Percentiles rank a stretch among this genome's conserved stretches.
Conservation (phyloP, 2,797 vertebrate genomes). For the Graptemys geographica region DNA sequence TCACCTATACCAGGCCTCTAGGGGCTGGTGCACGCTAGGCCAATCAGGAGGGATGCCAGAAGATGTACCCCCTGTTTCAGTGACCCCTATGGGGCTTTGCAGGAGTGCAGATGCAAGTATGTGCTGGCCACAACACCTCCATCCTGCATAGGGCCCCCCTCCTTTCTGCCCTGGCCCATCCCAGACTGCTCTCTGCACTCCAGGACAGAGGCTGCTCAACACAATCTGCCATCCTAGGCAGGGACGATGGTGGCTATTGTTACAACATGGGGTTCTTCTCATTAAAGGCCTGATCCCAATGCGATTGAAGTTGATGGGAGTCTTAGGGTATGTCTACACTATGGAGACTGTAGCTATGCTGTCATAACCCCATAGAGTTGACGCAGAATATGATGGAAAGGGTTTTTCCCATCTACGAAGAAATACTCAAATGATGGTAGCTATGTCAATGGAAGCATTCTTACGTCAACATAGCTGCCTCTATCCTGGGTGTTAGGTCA, state of each 20-base stretch:
- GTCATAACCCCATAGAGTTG: background rate
- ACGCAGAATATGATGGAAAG: background rate
- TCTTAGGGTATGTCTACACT: background rate
- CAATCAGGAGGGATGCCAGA: background rate
- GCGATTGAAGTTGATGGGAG: slow-evolving; percentile 6
- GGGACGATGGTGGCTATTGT: background rate
- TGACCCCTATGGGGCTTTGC: background rate
- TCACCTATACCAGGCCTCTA: background rate
- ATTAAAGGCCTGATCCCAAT: background rate
- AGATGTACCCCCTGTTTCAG: background rate
- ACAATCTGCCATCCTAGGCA: background rate
- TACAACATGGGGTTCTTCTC: background rate
- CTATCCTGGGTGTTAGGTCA: background rate
- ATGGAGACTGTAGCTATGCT: background rate
- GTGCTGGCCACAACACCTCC: background rate
- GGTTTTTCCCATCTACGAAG: background rate
- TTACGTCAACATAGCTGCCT: background rate
- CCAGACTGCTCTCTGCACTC: background rate
- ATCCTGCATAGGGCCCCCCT: background rate
- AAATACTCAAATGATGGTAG: background rate
- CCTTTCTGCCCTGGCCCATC: background rate
- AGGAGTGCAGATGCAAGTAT: background rate
- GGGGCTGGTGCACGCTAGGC: background rate
- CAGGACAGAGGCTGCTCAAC: background rate
- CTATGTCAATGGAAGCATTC: background rate